Percentiles rank a stretch among this genome's conserved stretches.
These are phyloP conservation scores for Hylyphantes graminicola DNA, from an alignment of 1,140 invertebrate species.

Conservation along the genomic window DNA sequence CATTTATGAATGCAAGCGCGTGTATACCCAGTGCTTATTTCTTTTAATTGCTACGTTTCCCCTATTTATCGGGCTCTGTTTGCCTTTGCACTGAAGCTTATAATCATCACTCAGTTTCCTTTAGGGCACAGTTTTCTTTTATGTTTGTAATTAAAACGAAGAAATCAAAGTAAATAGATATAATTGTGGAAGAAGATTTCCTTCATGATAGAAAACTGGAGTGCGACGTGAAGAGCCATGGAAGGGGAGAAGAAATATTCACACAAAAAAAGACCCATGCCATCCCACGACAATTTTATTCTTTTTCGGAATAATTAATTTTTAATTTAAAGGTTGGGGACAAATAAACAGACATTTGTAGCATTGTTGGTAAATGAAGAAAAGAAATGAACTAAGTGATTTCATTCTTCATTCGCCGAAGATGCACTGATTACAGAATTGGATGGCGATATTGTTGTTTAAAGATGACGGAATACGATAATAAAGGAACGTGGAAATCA, in stretches of 20 bases:
- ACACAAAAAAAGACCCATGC: too few relatives aligned
- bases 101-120: constrained; percentile 29
- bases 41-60: constrained; percentile 53
- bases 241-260: background rate
- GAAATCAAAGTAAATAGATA: constrained; percentile 60
- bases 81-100: constrained; percentile 54
- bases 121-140: constrained; percentile 38
- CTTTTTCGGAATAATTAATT: constrained; percentile 45
- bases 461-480: background rate
- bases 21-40: constrained; percentile 52
- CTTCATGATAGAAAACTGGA: constrained; percentile 18
- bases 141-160: constrained; percentile 59
- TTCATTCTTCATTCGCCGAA: constrained; percentile 8
- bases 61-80: constrained; percentile 57
- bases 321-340: constrained; percentile 44
- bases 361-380: background rate
- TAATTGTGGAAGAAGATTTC: constrained; percentile 59
- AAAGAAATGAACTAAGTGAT: constrained; percentile 19
- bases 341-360: constrained; percentile 6
- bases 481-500: constrained; percentile 20
- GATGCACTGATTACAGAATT: background rate
- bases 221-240: background rate
- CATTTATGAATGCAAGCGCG: constrained; percentile 47
- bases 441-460: constrained; percentile 9
- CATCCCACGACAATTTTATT: constrained; percentile 2